Percentiles rank a stretch among this genome's conserved stretches.
phyloP scores from a whole-genome alignment of 2,888 invertebrate species.

The Andricus curvator region DNA sequence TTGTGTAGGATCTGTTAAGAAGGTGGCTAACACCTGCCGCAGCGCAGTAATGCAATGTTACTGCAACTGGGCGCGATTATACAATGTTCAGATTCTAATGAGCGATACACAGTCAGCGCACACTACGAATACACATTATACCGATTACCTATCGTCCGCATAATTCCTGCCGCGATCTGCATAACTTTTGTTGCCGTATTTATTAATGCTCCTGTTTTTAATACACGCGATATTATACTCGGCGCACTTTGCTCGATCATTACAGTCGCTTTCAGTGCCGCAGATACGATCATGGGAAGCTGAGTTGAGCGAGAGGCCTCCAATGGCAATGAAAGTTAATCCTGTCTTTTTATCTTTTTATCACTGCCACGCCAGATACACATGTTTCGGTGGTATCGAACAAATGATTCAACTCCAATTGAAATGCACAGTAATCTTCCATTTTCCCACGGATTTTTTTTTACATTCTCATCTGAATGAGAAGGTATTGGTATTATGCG shows the following conservation, averaged over 20 bases:
- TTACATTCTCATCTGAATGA: neutral
- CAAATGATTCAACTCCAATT: conserved; percentile 1
- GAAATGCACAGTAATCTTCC: neutral
- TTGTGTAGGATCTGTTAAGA: conserved; percentile 25
- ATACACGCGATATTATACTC: conserved; percentile 28
- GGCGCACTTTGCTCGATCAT: conserved; percentile 22
- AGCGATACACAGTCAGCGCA: conserved; percentile 45
- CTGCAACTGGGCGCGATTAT: conserved; percentile 47
- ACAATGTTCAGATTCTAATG: conserved; percentile 49
- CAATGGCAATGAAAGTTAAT: conserved; percentile 33
- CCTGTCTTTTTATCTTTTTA: conserved; percentile 27
- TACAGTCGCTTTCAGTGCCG: conserved; percentile 23
- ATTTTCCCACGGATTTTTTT: neutral
- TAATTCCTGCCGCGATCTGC: conserved; percentile 35
- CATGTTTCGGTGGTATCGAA: conserved; percentile 16
- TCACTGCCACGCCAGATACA: conserved; percentile 21
- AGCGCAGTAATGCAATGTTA: conserved; percentile 43
- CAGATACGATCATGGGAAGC: conserved; percentile 33
- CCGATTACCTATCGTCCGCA: conserved; percentile 28
- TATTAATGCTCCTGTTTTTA: conserved; percentile 37
- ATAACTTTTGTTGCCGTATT: conserved; percentile 26
- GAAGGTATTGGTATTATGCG: too few species aligned
- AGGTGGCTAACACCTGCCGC: conserved; percentile 43
- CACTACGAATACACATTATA: conserved; percentile 22
- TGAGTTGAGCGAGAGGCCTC: conserved; percentile 23